Evolutionary conservation across 2,113 vertebrate species (phyloP).

Genomic region (Manacus vitellinus): DNA sequence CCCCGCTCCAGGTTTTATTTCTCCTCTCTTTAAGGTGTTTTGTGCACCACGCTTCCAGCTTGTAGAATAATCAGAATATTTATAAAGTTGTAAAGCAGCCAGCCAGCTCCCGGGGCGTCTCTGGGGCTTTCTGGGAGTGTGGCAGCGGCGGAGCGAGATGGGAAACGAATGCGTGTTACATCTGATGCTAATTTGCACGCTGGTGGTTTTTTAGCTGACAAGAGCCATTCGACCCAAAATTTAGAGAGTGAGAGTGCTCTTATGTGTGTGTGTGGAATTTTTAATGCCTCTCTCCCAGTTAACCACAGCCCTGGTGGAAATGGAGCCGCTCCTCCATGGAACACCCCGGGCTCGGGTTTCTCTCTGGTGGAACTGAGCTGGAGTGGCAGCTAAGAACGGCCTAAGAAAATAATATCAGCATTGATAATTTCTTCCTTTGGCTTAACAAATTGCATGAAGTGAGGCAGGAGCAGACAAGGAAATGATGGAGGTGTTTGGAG

Average conservation of each 20-base stretch:
- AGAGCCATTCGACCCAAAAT: background rate
- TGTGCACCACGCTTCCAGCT: background rate
- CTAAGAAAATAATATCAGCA: background rate
- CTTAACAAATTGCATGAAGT: conserved; percentile 32
- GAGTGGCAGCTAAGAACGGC: conserved; percentile 38
- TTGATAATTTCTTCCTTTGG: background rate
- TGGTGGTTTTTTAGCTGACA: conserved; percentile 14
- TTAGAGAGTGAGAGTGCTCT: background rate
- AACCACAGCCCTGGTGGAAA: background rate
- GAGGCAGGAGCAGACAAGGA: conserved; percentile 12
- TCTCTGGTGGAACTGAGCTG: background rate
- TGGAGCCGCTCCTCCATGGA: background rate
- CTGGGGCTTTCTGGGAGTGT: background rate
- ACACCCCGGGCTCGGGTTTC: background rate
- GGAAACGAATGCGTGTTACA: background rate
- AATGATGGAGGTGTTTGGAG: conserved; percentile 4
- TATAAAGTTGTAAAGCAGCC: background rate
- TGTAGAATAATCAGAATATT: background rate
- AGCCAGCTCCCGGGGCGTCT: background rate
- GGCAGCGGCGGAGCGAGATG: background rate
- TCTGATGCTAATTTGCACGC: background rate
- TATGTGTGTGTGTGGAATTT: background rate
- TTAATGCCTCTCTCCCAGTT: background rate
- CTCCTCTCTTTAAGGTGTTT: background rate
- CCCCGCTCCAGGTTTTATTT: background rate